Percentiles rank a stretch among this genome's conserved stretches.
Conservation (phyloP, 2,888 invertebrate species). For the Cryptocephalus primarius region DNA sequence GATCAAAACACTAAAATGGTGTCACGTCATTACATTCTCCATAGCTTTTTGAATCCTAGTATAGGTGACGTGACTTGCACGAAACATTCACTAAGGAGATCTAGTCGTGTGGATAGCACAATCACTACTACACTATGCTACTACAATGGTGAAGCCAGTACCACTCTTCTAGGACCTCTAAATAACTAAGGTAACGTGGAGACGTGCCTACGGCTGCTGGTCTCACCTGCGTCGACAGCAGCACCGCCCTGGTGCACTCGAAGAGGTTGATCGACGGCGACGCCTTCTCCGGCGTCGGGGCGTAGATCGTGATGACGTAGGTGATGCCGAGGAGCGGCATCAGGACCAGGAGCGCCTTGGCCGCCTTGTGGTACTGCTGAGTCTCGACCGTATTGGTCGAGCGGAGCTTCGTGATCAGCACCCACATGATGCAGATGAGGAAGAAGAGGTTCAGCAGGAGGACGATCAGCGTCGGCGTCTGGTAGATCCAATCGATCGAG, state of each 20-base stretch:
- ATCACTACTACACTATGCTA: too few relatives aligned
- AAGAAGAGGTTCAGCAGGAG: constrained; percentile 74
- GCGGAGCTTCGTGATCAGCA: constrained; percentile 83
- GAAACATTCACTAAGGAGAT: too few relatives aligned
- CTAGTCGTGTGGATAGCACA: too few relatives aligned
- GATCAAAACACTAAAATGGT: too few relatives aligned
- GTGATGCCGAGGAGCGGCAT: constrained; percentile 91
- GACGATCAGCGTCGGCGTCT: constrained; percentile 71
- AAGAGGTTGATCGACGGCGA: constrained; percentile 64
- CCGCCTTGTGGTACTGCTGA: constrained; percentile 81
- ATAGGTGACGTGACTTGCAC: too few relatives aligned
- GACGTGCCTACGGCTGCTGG: too few relatives aligned
- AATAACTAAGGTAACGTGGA: too few relatives aligned
- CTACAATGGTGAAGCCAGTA: too few relatives aligned
- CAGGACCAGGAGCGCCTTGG: constrained; percentile 81
- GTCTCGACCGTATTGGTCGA: constrained; percentile 85
- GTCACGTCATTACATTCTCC: too few relatives aligned
- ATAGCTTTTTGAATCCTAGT: too few relatives aligned
- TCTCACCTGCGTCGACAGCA: constrained; percentile 82
- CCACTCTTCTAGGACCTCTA: too few relatives aligned
- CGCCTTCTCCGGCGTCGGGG: constrained; percentile 69
- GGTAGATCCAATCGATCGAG: constrained; percentile 78
- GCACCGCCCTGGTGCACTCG: constrained; percentile 65
- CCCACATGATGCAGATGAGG: constrained; percentile 81
- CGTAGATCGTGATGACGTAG: constrained; percentile 74